A percentile compares a stretch with the other conserved stretches of the same genome.
These are phyloP conservation scores for Chlorospingus semifuscus DNA, from an alignment of 2,797 vertebrate species.

Conservation along the genomic window DNA sequence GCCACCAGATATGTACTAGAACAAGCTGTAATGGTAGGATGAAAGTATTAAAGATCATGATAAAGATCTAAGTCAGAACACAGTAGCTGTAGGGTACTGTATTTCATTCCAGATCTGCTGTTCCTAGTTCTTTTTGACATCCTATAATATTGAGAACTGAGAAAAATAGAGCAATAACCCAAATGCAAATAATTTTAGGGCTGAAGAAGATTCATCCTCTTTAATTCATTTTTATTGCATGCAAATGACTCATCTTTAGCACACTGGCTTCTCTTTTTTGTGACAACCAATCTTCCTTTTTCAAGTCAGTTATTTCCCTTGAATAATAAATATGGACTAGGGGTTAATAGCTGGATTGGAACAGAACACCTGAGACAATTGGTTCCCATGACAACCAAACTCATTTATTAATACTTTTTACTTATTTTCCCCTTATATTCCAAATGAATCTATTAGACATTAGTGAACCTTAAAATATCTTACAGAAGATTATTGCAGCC, in stretches of 20 bases:
- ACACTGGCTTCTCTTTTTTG: conserved; percentile 55
- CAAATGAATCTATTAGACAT: conserved; percentile 32
- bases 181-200: conserved; percentile 59
- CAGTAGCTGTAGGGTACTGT: neutral
- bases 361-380: conserved; percentile 60
- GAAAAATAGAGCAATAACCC: conserved; percentile 48
- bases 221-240: conserved; percentile 66
- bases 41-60: neutral
- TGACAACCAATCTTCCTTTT: conserved; percentile 68
- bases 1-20: neutral
- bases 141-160: neutral
- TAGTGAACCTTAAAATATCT: conserved; percentile 44
- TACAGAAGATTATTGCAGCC: neutral
- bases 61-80: neutral
- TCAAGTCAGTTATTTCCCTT: conserved; percentile 64
- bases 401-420: conserved; percentile 67
- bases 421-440: conserved; percentile 37
- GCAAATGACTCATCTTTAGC: conserved; percentile 63
- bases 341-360: conserved; percentile 65
- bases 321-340: conserved; percentile 72
- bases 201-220: conserved; percentile 24
- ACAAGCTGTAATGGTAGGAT: neutral
- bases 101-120: conserved; percentile 11
- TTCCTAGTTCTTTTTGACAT: neutral
- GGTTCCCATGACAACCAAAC: conserved; percentile 71